Conservation (phyloP, 2,888 invertebrate genomes). For the Netelia virgata region DNA sequence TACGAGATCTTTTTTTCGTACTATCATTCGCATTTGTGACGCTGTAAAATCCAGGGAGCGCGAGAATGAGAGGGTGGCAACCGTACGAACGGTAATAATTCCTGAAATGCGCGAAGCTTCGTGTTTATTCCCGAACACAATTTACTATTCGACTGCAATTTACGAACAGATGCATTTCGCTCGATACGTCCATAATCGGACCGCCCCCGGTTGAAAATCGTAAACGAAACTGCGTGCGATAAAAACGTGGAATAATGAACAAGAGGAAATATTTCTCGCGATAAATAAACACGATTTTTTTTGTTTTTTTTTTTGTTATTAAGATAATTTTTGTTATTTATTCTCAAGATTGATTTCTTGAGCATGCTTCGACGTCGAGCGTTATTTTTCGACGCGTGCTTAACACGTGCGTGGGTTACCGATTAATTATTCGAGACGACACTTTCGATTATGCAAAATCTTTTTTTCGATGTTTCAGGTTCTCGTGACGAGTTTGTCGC, state of each 20-base stretch:
- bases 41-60: neutral
- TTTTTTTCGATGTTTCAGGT: slow-evolving; percentile 88
- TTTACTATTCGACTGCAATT: slow-evolving; percentile 52
- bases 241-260: slow-evolving; percentile 31
- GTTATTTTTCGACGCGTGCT: neutral
- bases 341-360: too few species aligned
- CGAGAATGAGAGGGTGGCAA: slow-evolving; percentile 3
- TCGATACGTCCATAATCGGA: slow-evolving; percentile 45
- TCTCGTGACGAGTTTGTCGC: slow-evolving; percentile 95
- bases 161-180: slow-evolving; percentile 62
- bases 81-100: slow-evolving; percentile 32
- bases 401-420: neutral
- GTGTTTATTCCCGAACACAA: slow-evolving; percentile 59
- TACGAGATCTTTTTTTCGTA: slow-evolving; percentile 23
- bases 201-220: slow-evolving; percentile 15
- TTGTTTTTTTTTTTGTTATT: neutral
- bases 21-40: slow-evolving; percentile 26
- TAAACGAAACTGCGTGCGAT: slow-evolving; percentile 17
- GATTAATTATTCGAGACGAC: neutral
- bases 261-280: neutral
- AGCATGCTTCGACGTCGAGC: too few species aligned
- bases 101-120: slow-evolving; percentile 48
- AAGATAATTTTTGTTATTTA: neutral
- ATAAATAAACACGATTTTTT: slow-evolving; percentile 5
- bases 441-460: slow-evolving; percentile 6